These are phyloP conservation scores for Heliconius erato DNA, from an alignment of 2,888 invertebrate genomes.

Conservation along the genomic window DNA sequence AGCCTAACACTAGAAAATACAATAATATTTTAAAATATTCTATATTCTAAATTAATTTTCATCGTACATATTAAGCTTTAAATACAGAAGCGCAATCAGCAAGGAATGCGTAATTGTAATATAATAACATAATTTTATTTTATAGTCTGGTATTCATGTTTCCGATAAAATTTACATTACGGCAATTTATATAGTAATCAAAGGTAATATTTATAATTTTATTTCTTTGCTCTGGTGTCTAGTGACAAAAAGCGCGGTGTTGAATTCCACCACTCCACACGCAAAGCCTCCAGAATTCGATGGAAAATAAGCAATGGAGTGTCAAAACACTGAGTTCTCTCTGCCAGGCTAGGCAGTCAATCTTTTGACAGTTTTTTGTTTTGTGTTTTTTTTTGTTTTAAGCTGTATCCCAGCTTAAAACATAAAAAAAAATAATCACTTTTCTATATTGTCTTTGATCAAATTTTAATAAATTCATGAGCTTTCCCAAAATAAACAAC, in stretches of 20 bases:
- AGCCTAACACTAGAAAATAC: background rate
- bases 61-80: background rate
- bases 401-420: no score
- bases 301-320: no score
- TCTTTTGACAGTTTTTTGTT: no score
- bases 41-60: no score
- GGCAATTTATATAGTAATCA: background rate
- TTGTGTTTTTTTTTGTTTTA: no score
- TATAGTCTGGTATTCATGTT: background rate
- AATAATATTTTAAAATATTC: background rate
- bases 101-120: slow-evolving; percentile 2
- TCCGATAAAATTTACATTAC: background rate
- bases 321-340: no score
- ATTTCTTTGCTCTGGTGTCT: no score
- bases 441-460: slow-evolving; percentile 25
- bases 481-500: slow-evolving; percentile 21
- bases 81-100: slow-evolving; percentile 1
- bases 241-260: no score
- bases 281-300: no score
- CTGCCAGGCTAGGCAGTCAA: no score
- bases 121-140: background rate
- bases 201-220: no score
- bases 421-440: background rate
- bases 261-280: no score
- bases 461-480: slow-evolving; percentile 19